phyloP scores from a whole-genome alignment of 2,113 vertebrate species.

The Sclerurus mexicanus region DNA sequence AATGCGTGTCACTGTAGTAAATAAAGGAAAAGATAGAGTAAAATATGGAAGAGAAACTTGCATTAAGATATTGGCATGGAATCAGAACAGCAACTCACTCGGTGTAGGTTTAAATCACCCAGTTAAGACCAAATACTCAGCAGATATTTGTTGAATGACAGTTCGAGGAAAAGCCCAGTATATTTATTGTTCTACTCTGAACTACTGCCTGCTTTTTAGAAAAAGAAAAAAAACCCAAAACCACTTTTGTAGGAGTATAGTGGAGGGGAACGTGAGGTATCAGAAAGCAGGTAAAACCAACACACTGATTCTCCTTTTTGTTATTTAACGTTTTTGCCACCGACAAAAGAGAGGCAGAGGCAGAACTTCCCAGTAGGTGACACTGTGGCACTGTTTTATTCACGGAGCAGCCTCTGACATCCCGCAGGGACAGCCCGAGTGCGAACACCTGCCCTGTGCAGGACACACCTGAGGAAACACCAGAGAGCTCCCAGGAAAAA shows the following conservation, averaged over 20 bases:
- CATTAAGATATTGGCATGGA: not conserved
- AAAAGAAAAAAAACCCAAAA: not conserved
- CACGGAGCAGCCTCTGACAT: not conserved
- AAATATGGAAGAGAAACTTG: not conserved
- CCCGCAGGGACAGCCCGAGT: not conserved
- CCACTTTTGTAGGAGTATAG: not conserved
- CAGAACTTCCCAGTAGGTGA: constrained; percentile 29
- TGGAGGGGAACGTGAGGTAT: not conserved
- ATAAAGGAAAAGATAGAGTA: not conserved
- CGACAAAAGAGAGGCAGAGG: not conserved
- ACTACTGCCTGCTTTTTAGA: not conserved
- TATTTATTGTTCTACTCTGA: not conserved
- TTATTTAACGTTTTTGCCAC: not conserved
- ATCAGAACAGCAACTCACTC: not conserved
- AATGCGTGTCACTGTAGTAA: not conserved
- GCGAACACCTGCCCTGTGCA: not conserved
- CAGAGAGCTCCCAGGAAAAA: not conserved
- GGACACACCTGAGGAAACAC: not conserved
- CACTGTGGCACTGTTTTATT: not conserved
- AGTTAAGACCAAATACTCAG: not conserved
- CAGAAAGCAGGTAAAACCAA: not conserved
- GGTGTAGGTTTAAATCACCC: not conserved
- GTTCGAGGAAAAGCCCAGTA: not conserved
- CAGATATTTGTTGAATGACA: not conserved
- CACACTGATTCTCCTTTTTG: not conserved